A percentile compares a stretch with the other conserved stretches of the same genome.
phyloP scores from a whole-genome alignment of 2,797 vertebrate species.

The Gymnoscopelus microlampas region DNA sequence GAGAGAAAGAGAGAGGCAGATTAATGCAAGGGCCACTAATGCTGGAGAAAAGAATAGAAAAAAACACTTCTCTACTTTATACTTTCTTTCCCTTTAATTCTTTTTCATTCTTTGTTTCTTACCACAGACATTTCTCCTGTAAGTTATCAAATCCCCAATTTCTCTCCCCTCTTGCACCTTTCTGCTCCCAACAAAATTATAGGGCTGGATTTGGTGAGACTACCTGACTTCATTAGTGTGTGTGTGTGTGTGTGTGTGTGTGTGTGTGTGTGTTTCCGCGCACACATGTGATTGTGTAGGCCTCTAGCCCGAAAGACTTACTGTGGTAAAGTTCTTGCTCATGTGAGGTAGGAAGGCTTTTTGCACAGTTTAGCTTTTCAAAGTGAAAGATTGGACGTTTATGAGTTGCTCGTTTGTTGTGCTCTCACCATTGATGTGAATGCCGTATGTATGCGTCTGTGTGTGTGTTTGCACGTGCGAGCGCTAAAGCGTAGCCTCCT shows the following conservation, averaged over 20 bases:
- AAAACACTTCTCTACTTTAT: constrained; percentile 2
- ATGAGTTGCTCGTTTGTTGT: constrained; percentile 12
- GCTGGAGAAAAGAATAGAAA: constrained; percentile 33
- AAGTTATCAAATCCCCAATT: constrained; percentile 37
- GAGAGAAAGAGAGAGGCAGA: constrained; percentile 49
- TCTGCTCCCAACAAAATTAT: constrained; percentile 21
- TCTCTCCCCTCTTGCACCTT: constrained; percentile 3
- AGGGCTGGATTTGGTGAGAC: constrained; percentile 7
- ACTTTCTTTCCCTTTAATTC: constrained; percentile 42
- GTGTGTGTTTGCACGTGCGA: constrained; percentile 53
- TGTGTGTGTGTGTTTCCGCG: neutral
- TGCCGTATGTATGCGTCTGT: neutral
- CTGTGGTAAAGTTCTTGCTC: too few relatives aligned
- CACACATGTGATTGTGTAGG: neutral
- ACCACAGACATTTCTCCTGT: constrained; percentile 38
- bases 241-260: neutral
- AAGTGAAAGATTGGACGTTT: constrained; percentile 47
- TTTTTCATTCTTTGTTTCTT: constrained; percentile 32
- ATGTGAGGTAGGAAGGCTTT: too few relatives aligned
- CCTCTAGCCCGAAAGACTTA: constrained; percentile 7
- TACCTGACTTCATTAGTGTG: neutral
- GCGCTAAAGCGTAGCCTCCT: constrained; percentile 60
- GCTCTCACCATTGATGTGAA: neutral
- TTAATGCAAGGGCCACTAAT: constrained; percentile 72
- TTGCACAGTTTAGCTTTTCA: constrained; percentile 12